Evolutionary conservation across 2,797 vertebrate species (phyloP), one percentile per base, ranked within the genome.

Genomic region (Molossus molossus): DNA sequence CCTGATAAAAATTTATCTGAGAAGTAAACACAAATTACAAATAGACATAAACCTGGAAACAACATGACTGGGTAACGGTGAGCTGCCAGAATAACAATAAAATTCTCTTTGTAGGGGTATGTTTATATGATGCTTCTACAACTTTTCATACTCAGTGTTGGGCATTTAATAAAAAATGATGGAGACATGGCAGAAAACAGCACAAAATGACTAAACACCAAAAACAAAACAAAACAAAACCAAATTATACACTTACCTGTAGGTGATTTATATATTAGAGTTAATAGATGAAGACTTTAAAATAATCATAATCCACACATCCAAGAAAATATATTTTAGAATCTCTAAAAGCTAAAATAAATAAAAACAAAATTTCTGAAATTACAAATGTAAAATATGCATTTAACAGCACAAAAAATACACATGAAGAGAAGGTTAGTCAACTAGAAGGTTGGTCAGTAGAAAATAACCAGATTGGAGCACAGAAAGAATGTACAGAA

Each of bases 1-100:
- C 58, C 40, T 37, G 45, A 13, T 48, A 21, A 29, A 29, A 82
- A n/a, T 25, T 25, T 4, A 20, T 14, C 27, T 17, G 2, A 20
- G 33, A 23, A n/a, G 11, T 29, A 15, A 37, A 86, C 11, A 9
- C 20, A 69, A 29, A 37, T 8, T 18, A 25, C 12, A 65, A 17
- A 3, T 5, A 72, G 29, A 21, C 11, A 9, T 6, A 3, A 15
- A 3, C 21, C 23, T 11, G 5, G 9, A 80, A 15, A 13, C 9
- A 2, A 6, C 18, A 45, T n/a, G 12, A 5, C 4, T 58, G 15
- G 9, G 0, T 13, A n/a, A 40, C 1, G 1, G 12, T 7, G 1
- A 4, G n/a, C 53, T 27, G 5, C 23, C 3, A 25, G 58, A 17
- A 29, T 13, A 53, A 27, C 33, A 9, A 17, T 1, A n/a, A 27